phyloP scores from a whole-genome alignment of 2,888 invertebrate genomes.

The Drosophila borborema region DNA sequence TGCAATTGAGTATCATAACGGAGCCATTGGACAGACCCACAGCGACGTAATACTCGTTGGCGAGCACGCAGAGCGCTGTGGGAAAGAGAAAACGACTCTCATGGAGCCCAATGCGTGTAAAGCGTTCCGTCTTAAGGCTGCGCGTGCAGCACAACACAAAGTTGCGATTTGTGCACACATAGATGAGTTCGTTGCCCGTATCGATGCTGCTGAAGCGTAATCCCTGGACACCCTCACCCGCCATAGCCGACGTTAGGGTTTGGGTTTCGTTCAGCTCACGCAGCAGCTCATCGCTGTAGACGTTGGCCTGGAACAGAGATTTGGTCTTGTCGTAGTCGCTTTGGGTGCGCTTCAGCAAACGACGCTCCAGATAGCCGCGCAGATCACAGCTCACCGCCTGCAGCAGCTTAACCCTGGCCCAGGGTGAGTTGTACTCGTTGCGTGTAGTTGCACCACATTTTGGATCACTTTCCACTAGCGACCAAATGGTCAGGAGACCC shows the following conservation, averaged over 20 bases:
- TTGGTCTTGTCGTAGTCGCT: slow-evolving; percentile 83
- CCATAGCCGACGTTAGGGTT: slow-evolving; percentile 36
- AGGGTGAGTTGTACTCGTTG: slow-evolving; percentile 83
- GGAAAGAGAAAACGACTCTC: slow-evolving; percentile 83
- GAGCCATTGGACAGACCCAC: slow-evolving; percentile 84
- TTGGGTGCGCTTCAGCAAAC: slow-evolving; percentile 58
- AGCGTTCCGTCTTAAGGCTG: slow-evolving; percentile 80
- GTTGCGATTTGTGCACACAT: slow-evolving; percentile 84
- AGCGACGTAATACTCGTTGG: slow-evolving; percentile 80
- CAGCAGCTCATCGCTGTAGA: slow-evolving; percentile 83
- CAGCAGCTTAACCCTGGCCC: slow-evolving; percentile 83
- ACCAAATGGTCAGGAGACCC: slow-evolving; percentile 85
- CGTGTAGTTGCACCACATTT: slow-evolving; percentile 23
- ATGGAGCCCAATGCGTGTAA: slow-evolving; percentile 79
- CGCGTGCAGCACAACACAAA: slow-evolving; percentile 83
- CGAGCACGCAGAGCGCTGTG: slow-evolving; percentile 80
- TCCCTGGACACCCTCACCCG: slow-evolving; percentile 74
- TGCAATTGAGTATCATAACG: slow-evolving; percentile 83
- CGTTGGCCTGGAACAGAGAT: slow-evolving; percentile 83
- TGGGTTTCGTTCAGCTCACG: slow-evolving; percentile 81
- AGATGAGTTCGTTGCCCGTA: slow-evolving; percentile 79
- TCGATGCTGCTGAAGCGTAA: slow-evolving; percentile 83
- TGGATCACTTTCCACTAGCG: slow-evolving; percentile 77
- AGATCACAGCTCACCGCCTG: slow-evolving; percentile 83
- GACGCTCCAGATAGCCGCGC: slow-evolving; percentile 75